Conservation (phyloP, 2,888 invertebrate genomes). For the Apamea monoglypha region DNA sequence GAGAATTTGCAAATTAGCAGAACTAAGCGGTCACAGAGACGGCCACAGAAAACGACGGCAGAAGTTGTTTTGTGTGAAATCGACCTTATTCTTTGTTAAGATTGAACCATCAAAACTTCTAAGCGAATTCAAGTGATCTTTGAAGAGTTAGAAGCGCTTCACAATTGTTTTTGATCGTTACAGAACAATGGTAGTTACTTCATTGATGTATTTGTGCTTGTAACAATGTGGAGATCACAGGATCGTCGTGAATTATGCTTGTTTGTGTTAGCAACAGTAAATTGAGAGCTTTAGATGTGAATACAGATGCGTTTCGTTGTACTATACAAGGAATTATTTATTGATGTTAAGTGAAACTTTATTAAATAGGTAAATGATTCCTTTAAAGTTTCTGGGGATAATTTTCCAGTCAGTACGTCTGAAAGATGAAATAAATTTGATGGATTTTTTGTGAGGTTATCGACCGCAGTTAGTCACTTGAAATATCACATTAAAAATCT, state of each 20-base stretch:
- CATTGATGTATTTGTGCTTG: background rate
- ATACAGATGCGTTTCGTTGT: background rate
- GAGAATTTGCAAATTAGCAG: too few relatives aligned
- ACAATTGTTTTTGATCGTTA: slow-evolving; percentile 10
- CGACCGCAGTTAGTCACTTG: too few relatives aligned
- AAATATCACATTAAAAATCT: too few relatives aligned
- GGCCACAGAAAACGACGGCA: background rate
- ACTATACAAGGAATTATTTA: background rate
- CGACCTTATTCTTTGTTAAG: background rate
- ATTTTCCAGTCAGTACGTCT: too few relatives aligned
- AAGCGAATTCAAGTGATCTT: slow-evolving; percentile 3
- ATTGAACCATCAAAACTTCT: slow-evolving; percentile 24
- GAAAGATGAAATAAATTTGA: too few relatives aligned
- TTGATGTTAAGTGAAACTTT: background rate
- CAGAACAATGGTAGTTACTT: slow-evolving; percentile 23
- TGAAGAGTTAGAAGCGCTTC: background rate
- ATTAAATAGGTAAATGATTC: too few relatives aligned
- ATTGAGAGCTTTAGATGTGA: slow-evolving; percentile 28
- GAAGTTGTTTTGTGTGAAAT: background rate
- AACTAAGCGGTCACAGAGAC: background rate
- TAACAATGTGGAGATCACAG: slow-evolving; percentile 15
- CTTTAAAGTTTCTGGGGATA: too few relatives aligned
- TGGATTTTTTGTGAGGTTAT: too few relatives aligned
- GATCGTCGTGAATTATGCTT: background rate
- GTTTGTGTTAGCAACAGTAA: slow-evolving; percentile 1